Conservation (phyloP, 1,140 invertebrate species). For the Metopolophium dirhodum region DNA sequence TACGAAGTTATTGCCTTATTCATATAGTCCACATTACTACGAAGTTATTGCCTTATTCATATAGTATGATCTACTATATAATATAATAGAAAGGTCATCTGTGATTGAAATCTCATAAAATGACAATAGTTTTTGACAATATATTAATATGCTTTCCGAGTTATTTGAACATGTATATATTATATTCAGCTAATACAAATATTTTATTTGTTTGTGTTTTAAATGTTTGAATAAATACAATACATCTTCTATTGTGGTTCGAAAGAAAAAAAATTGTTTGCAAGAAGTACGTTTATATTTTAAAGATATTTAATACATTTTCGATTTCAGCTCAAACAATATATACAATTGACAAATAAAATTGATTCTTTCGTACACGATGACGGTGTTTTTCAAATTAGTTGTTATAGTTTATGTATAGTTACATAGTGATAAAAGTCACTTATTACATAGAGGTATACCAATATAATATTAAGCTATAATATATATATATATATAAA, state of each 20-base stretch:
- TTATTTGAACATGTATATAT: background rate
- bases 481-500: background rate
- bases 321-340: background rate
- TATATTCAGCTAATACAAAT: background rate
- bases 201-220: background rate
- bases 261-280: background rate
- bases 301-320: slow-evolving; percentile 12
- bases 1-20: background rate
- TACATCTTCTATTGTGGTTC: background rate
- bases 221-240: background rate
- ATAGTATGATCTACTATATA: background rate
- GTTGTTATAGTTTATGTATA: background rate
- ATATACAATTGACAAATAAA: background rate
- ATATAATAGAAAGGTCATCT: background rate
- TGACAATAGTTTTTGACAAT: background rate
- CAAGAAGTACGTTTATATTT: background rate
- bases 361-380: background rate
- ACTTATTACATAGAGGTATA: background rate
- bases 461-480: background rate
- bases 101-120: slow-evolving; percentile 2
- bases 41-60: background rate
- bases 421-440: background rate
- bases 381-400: background rate
- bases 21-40: background rate
- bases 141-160: background rate